phyloP scores from a whole-genome alignment of 2,888 invertebrate genomes.

The Fissipunctia ypsillon region DNA sequence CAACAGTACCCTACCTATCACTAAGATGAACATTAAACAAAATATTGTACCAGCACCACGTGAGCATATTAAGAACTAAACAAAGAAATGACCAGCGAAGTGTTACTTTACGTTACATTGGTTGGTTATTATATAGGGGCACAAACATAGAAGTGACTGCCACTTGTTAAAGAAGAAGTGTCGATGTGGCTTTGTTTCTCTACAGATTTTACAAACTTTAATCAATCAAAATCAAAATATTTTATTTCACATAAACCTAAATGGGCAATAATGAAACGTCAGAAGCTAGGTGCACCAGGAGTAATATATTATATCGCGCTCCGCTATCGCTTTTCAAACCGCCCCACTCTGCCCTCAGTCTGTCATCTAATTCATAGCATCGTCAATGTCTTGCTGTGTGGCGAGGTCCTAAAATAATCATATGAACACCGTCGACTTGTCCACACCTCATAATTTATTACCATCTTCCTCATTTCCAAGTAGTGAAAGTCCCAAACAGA shows the following conservation, averaged over 20 bases:
- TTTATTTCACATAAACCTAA: no score
- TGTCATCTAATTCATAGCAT: constrained; percentile 50
- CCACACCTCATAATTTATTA: constrained; percentile 83
- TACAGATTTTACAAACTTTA: no score
- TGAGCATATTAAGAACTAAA: neutral
- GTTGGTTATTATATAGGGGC: no score
- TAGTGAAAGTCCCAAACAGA: constrained; percentile 78
- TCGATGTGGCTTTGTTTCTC: neutral
- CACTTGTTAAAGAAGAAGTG: neutral
- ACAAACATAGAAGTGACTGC: neutral
- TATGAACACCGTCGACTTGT: constrained; percentile 73
- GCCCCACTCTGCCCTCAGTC: neutral
- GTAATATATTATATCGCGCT: no score
- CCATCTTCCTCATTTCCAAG: constrained; percentile 78
- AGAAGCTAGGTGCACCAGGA: no score
- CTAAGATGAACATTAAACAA: neutral
- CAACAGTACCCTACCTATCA: neutral
- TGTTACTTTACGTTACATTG: neutral
- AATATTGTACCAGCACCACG: neutral
- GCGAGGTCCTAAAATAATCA: constrained; percentile 67
- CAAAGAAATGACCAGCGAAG: neutral
- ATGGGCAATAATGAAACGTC: no score
- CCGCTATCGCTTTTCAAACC: constrained; percentile 1
- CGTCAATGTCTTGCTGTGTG: constrained; percentile 37
- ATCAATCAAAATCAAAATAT: no score